Conservation (phyloP, 2,888 invertebrate genomes). For the Oxytorus armatus region DNA sequence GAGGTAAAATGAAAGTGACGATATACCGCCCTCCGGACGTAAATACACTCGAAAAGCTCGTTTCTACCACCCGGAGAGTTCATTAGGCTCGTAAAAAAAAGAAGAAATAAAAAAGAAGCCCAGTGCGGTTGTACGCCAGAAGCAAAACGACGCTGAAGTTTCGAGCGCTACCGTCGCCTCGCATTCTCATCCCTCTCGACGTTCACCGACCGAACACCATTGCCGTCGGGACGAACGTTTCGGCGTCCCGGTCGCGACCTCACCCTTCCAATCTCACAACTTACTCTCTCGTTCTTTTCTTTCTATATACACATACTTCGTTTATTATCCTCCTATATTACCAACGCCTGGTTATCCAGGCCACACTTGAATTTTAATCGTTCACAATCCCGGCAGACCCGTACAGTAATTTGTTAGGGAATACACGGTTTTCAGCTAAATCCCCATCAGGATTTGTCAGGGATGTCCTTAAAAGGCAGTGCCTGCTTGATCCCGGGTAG, state of each 20-base stretch:
- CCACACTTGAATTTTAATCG: slow-evolving; percentile 80
- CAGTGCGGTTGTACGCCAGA: slow-evolving; percentile 51
- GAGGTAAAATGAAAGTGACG: slow-evolving; percentile 23
- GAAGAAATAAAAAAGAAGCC: slow-evolving; percentile 27
- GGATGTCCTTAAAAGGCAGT: no score
- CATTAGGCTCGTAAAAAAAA: slow-evolving; percentile 51
- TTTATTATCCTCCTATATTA: slow-evolving; percentile 43
- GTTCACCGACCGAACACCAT: not conserved
- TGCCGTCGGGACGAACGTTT: slow-evolving; percentile 23
- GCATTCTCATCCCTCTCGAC: slow-evolving; percentile 12
- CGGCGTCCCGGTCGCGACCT: slow-evolving; percentile 53
- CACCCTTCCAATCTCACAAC: slow-evolving; percentile 47
- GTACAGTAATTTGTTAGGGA: no score
- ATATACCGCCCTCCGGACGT: slow-evolving; percentile 49
- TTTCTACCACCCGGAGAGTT: slow-evolving; percentile 50
- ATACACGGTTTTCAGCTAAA: no score
- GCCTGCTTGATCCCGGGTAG: no score
- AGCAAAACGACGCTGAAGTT: slow-evolving; percentile 52
- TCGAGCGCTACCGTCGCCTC: slow-evolving; percentile 30
- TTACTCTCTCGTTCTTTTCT: slow-evolving; percentile 33
- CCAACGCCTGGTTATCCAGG: slow-evolving; percentile 77
- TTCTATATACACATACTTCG: slow-evolving; percentile 8
- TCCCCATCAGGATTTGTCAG: no score
- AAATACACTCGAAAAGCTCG: slow-evolving; percentile 59
- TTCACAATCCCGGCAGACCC: not conserved